These are phyloP conservation scores for Syritta pipiens DNA, from an alignment of 2,888 invertebrate species.

Conservation along the genomic window DNA sequence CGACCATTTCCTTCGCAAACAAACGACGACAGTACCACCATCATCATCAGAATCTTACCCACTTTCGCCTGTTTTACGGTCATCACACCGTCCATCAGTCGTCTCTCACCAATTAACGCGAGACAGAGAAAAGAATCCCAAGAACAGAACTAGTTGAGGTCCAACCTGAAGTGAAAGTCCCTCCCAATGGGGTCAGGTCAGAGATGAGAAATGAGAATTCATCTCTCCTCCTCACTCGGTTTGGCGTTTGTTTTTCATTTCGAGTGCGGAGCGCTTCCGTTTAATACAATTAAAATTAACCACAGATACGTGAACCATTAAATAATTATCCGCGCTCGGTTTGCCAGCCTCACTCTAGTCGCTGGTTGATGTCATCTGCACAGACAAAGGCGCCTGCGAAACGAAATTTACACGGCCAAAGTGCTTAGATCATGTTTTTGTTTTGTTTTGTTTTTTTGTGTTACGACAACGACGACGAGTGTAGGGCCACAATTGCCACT, in stretches of 20 bases:
- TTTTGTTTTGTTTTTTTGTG: not conserved
- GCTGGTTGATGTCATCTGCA: conserved; percentile 53
- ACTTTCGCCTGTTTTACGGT: not conserved
- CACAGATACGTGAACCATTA: conserved; percentile 34
- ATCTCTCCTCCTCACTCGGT: too few relatives aligned
- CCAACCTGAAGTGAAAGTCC: not conserved
- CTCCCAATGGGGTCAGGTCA: not conserved
- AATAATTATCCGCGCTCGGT: conserved; percentile 47
- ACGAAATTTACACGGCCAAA: not conserved
- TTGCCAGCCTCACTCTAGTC: conserved; percentile 23
- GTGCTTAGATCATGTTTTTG: conserved; percentile 32
- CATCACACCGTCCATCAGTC: too few relatives aligned
- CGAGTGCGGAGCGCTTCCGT: too few relatives aligned
- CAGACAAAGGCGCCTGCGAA: conserved; percentile 1
- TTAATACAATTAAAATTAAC: not conserved
- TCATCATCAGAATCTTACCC: not conserved
- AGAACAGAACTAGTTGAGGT: not conserved
- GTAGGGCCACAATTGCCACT: conserved; percentile 25
- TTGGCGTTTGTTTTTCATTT: not conserved
- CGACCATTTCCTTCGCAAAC: not conserved
- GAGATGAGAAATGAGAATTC: too few relatives aligned
- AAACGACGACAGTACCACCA: not conserved
- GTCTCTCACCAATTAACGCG: too few relatives aligned
- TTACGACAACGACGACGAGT: too few relatives aligned
- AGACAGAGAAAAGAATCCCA: not conserved